Base-by-base conservation (phyloP, 2,113 vertebrate species). In the Excalfactoria chinensis region DNA sequence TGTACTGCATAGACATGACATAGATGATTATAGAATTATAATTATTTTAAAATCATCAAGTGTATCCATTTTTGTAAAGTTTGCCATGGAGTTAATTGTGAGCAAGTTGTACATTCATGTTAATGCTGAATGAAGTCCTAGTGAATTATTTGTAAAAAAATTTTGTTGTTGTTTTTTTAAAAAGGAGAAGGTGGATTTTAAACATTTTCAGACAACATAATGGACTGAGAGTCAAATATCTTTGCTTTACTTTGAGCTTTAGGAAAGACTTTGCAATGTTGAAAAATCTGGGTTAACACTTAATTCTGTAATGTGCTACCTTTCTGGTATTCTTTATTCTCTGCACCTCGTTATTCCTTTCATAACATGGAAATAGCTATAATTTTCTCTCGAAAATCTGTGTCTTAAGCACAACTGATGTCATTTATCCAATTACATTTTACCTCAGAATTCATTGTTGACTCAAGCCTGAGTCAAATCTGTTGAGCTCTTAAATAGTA, bases 21-120 rank as follows among this genome's bases (percentile, higher is more conserved):
- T 37, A 73, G n/a, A 30, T 21, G 69, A 80, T 22, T 9, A 25
- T 2, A 46, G 3, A n/a, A 9, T 20, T 48, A 80, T 77, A 34
- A 40, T 40, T 7, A 40, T 63, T 40, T 18, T 40, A 40, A 63
- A 40, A 34, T 58, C 20, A 40, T 63, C 17, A 63, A 40, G 12
- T 63, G 35, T 35, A 34, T 53, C 6, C 4, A 23, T 7, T 43
- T 84, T 68, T 48, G 6, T 7, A 21, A 53, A 78, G 49, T 28
- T 56, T 48, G 8, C 4, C 15, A 14, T 19, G 11, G 22, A 64
- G 2, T 56, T 71, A 7, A 19, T 11, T 63, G 30, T 43, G 12
- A 82, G 6, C 2, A 40, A 48, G 5, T 14, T 34, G 8, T 32
- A 2, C 0, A 0, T 58, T 72, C 25, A 20, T 3, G 7, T 30